Conservation (phyloP, 2,113 vertebrate genomes). For the Ceratotherium simum region DNA sequence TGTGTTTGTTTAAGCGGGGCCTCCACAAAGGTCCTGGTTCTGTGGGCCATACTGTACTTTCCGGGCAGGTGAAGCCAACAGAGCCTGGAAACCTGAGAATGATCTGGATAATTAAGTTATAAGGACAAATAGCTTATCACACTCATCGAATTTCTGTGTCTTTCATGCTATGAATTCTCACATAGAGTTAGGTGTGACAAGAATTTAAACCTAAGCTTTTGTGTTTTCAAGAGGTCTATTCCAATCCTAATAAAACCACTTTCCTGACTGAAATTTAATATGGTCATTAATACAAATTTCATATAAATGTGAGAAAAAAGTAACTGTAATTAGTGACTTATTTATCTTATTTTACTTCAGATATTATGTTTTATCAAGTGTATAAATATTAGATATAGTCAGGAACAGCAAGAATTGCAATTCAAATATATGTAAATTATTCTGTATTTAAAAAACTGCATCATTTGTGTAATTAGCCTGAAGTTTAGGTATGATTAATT, state of each 20-base stretch:
- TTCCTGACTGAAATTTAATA: background rate
- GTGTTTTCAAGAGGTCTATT: no score
- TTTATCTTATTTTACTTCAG: background rate
- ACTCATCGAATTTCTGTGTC: constrained; percentile 42
- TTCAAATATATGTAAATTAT: background rate
- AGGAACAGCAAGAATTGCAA: background rate
- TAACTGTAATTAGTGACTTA: background rate
- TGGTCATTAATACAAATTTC: background rate
- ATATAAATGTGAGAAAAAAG: background rate
- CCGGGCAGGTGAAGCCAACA: constrained; percentile 45
- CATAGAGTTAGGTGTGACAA: no score
- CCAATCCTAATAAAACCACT: no score
- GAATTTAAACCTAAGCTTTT: no score
- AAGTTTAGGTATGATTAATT: background rate
- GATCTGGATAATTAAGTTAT: constrained; percentile 58
- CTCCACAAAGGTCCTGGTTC: background rate
- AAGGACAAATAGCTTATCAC: constrained; percentile 51
- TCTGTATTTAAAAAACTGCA: background rate
- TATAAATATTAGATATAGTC: background rate
- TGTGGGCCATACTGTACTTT: constrained; percentile 6
- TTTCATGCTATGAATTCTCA: background rate
- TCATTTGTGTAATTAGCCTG: background rate
- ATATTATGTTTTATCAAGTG: background rate
- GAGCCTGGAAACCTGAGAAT: constrained; percentile 48
- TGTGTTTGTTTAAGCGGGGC: no score